Percentiles rank a stretch among this genome's conserved stretches.
Evolutionary conservation across 2,113 vertebrate genomes (phyloP).

Genomic region (Callorhinus ursinus): DNA sequence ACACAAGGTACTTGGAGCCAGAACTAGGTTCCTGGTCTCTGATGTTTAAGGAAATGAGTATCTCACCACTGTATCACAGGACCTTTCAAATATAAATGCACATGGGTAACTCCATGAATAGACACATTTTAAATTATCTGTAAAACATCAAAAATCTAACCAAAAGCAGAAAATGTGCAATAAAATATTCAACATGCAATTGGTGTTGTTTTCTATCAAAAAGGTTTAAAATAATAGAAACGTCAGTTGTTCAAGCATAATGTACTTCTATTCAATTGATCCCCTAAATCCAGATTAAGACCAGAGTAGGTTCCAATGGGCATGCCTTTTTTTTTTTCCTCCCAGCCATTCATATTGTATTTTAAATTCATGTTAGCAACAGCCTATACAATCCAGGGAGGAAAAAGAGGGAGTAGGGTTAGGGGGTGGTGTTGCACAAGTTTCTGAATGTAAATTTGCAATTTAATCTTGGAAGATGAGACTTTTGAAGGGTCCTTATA

Average conservation of each 20-base stretch:
- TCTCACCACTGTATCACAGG: not conserved
- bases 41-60: constrained; percentile 20
- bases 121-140: constrained; percentile 28
- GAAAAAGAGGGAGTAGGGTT: not conserved
- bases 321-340: not conserved
- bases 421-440: not conserved
- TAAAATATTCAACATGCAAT: constrained; percentile 53
- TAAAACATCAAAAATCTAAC: constrained; percentile 35
- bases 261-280: constrained; percentile 82
- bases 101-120: not conserved
- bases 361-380: constrained; percentile 74
- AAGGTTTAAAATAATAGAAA: constrained; percentile 61
- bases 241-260: constrained; percentile 81
- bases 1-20: not conserved
- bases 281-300: constrained; percentile 85
- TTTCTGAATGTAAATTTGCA: constrained; percentile 36
- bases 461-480: constrained; percentile 27
- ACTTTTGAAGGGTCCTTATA: not conserved
- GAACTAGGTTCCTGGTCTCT: not conserved
- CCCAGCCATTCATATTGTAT: constrained; percentile 68
- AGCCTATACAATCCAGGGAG: constrained; percentile 34
- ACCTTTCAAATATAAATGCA: not conserved
- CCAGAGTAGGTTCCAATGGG: constrained; percentile 74
- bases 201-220: constrained; percentile 69
- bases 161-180: constrained; percentile 13